Percentiles rank a stretch among this genome's conserved stretches.
These are phyloP conservation scores for Drosophila testacea DNA, from an alignment of 2,888 invertebrate genomes.

Conservation along the genomic window DNA sequence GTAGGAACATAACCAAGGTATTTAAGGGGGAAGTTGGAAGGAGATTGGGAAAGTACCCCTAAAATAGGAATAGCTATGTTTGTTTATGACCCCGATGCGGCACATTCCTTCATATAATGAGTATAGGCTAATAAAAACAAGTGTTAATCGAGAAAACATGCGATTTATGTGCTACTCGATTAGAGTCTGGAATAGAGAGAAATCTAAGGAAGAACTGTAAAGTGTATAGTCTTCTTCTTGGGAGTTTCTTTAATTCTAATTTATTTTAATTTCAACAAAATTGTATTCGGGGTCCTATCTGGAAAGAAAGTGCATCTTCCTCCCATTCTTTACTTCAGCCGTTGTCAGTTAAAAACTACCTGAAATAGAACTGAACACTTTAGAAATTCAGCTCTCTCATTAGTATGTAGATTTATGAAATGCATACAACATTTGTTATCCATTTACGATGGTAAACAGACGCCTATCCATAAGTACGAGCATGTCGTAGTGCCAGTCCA, in stretches of 20 bases:
- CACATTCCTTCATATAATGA: conserved; percentile 7
- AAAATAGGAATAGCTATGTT: conserved; percentile 19
- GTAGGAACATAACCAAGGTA: conserved; percentile 2
- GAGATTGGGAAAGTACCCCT: not conserved
- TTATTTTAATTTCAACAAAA: too few species aligned
- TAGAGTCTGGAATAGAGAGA: not conserved
- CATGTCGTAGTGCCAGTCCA: not conserved
- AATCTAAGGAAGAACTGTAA: too few species aligned
- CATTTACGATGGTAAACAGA: conserved; percentile 6
- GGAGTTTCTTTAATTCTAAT: too few species aligned
- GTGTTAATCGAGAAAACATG: conserved; percentile 24
- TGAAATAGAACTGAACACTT: not conserved
- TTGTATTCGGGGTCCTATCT: too few species aligned
- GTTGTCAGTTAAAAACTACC: not conserved
- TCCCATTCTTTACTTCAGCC: too few species aligned
- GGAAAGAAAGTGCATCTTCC: too few species aligned
- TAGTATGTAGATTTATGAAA: conserved; percentile 4
- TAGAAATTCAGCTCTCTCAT: not conserved
- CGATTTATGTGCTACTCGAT: conserved; percentile 3
- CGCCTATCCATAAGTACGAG: not conserved
- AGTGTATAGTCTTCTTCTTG: too few species aligned
- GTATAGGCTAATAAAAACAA: conserved; percentile 14
- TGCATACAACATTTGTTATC: conserved; percentile 3
- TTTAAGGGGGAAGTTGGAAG: not conserved
- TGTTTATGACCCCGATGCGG: conserved; percentile 14